phyloP scores from a whole-genome alignment of 2,113 vertebrate species.

The Heliornis fulica region DNA sequence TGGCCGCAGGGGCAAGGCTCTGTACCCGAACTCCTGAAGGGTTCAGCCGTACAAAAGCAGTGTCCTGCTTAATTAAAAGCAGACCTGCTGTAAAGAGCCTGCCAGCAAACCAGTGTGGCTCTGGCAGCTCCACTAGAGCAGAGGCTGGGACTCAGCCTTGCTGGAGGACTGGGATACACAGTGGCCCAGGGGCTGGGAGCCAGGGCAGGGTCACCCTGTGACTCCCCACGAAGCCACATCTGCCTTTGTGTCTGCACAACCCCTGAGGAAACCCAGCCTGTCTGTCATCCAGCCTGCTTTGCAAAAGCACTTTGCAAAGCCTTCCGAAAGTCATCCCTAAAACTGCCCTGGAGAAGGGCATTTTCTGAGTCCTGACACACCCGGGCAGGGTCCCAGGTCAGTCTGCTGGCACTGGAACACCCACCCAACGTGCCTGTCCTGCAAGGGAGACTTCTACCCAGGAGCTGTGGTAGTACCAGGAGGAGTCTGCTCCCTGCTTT shows the following conservation, averaged over 20 bases:
- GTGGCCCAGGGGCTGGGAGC: neutral
- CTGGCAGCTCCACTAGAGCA: rapidly evolving
- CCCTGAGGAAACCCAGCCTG: neutral
- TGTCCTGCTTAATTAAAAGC: neutral
- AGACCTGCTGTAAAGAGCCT: neutral
- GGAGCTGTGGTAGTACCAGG: neutral
- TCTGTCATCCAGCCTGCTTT: neutral
- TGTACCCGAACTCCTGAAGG: neutral
- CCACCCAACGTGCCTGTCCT: rapidly evolving
- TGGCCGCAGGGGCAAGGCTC: rapidly evolving
- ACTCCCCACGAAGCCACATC: rapidly evolving
- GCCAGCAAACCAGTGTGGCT: neutral
- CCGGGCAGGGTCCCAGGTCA: rapidly evolving
- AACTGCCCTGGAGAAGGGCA: neutral
- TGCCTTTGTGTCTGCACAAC: rapidly evolving
- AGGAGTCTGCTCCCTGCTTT: neutral
- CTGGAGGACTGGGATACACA: neutral
- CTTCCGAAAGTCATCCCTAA: neutral
- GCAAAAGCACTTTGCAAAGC: neutral
- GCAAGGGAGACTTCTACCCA: rapidly evolving
- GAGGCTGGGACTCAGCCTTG: neutral
- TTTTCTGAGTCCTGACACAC: neutral
- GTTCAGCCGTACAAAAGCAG: neutral
- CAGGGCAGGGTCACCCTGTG: neutral
- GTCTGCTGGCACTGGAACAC: rapidly evolving